Percentiles rank a stretch among this genome's conserved stretches.
These are phyloP conservation scores for Rhabdomys dilectus DNA, from an alignment of 2,113 vertebrate species.

Conservation along the genomic window DNA sequence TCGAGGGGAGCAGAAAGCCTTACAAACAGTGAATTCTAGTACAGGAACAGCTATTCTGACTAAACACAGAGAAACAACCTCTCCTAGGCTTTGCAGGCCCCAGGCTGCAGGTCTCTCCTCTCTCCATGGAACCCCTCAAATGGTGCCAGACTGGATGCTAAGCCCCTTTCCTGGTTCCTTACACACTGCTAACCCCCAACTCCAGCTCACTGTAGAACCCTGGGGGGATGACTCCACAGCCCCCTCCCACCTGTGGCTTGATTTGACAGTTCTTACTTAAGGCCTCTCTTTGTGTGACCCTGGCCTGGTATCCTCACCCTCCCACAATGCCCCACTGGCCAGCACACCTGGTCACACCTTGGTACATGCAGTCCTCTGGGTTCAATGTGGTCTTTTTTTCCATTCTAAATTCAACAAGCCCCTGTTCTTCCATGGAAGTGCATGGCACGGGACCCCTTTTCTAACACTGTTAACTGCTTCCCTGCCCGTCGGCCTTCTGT, in stretches of 20 bases:
- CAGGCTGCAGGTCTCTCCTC: neutral
- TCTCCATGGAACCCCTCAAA: neutral
- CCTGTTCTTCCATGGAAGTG: slow-evolving; percentile 21
- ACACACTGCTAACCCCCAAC: neutral
- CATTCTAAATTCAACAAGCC: neutral
- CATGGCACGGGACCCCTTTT: neutral
- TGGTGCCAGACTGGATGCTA: neutral
- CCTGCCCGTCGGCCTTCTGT: neutral
- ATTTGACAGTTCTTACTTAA: slow-evolving; percentile 8
- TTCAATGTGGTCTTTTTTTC: neutral
- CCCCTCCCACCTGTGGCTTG: neutral
- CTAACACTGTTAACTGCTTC: neutral
- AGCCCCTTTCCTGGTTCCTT: neutral
- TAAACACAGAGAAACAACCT: neutral
- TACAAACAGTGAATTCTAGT: neutral
- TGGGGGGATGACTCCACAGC: neutral
- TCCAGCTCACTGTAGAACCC: neutral
- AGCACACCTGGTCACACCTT: neutral
- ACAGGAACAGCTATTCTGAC: neutral
- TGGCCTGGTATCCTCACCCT: neutral
- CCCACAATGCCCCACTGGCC: neutral
- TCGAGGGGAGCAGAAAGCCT: neutral
- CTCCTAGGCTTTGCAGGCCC: neutral
- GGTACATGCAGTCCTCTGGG: neutral
- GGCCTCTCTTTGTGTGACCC: neutral